These are phyloP conservation scores for Meghimatium bilineatum DNA, from an alignment of 2,888 invertebrate genomes.

Conservation along the genomic window DNA sequence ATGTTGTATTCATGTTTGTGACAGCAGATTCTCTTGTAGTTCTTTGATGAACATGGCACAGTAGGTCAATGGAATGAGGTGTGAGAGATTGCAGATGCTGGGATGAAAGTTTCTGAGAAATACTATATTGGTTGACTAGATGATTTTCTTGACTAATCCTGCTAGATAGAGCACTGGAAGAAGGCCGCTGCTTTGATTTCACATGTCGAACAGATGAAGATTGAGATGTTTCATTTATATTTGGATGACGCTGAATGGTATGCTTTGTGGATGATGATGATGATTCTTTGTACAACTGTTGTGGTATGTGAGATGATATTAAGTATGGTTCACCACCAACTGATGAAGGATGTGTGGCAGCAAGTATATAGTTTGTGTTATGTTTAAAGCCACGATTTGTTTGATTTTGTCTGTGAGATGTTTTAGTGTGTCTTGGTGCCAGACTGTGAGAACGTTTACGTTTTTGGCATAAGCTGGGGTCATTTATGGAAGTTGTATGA, in stretches of 20 bases:
- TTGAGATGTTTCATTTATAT: not conserved
- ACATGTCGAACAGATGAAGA: not conserved
- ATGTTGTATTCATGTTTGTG: not conserved
- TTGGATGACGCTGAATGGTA: not conserved
- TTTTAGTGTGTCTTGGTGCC: not conserved
- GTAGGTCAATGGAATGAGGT: not conserved
- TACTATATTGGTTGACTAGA: constrained; percentile 28
- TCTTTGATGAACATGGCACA: constrained; percentile 46
- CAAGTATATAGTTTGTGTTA: not conserved
- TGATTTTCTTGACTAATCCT: not conserved
- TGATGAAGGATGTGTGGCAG: not conserved
- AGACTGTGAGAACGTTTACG: not conserved
- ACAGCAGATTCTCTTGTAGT: not conserved
- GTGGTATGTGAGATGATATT: not conserved
- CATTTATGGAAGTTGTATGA: not conserved
- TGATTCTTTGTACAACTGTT: not conserved
- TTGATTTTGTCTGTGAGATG: not conserved
- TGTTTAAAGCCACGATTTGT: not conserved
- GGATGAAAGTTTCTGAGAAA: constrained; percentile 11
- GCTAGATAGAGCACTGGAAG: not conserved
- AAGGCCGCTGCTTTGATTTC: not conserved
- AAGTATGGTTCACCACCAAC: not conserved
- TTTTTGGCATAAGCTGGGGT: not conserved
- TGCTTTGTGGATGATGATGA: not conserved
- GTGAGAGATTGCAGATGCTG: not conserved